Evolutionary conservation across 2,113 vertebrate species (phyloP).

Genomic region (Amphilophus citrinellus): DNA sequence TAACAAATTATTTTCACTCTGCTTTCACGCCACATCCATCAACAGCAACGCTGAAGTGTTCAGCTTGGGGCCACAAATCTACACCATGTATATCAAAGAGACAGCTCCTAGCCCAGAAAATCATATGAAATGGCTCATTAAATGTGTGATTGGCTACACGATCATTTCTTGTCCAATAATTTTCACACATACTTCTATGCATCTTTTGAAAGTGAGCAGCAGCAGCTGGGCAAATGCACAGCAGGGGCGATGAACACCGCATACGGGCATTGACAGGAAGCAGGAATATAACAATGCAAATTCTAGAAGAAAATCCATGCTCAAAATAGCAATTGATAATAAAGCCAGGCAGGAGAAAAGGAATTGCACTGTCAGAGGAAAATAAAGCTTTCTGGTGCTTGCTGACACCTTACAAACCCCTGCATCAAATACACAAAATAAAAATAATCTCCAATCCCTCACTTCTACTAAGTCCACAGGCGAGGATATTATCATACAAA

Average conservation of each 20-base stretch:
- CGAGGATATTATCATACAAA: conserved; percentile 23
- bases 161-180: conserved; percentile 1
- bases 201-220: conserved; percentile 21
- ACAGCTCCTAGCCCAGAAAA: conserved; percentile 1
- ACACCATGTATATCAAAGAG: neutral
- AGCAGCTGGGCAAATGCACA: conserved; percentile 24
- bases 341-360: conserved; percentile 26
- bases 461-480: conserved; percentile 1
- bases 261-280: conserved; percentile 18
- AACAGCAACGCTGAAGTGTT: conserved; percentile 11
- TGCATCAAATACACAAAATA: conserved; percentile 28
- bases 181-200: conserved; percentile 8
- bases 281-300: conserved; percentile 46
- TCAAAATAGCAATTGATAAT: conserved; percentile 66
- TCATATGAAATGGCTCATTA: conserved; percentile 46
- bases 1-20: conserved; percentile 16
- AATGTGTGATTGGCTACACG: conserved; percentile 32
- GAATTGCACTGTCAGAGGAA: conserved; percentile 22
- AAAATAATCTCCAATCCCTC: conserved; percentile 27
- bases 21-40: conserved; percentile 35
- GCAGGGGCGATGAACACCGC: conserved; percentile 18
- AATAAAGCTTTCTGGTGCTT: conserved; percentile 36
- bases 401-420: conserved; percentile 16
- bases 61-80: conserved; percentile 28
- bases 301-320: conserved; percentile 37